Conservation (phyloP, 2,113 vertebrate species). For the Hippocampus barbouri region DNA sequence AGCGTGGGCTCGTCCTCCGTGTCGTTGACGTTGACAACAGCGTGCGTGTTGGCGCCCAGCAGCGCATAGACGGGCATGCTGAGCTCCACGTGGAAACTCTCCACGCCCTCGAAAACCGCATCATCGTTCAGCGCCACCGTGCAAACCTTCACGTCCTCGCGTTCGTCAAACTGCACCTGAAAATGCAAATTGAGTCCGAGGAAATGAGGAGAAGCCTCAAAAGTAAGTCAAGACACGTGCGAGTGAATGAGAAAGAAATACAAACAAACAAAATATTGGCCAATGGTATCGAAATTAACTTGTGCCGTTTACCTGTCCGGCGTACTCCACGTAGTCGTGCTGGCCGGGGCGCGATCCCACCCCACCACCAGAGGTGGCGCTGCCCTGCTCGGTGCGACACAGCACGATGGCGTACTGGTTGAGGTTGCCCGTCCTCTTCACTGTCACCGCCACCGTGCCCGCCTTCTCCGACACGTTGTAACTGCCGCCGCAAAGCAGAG, state of each 20-base stretch:
- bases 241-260: background rate
- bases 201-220: background rate
- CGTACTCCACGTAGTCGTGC: constrained; percentile 88
- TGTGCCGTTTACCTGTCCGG: constrained; percentile 77
- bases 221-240: background rate
- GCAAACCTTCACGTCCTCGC: constrained; percentile 91
- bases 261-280: background rate
- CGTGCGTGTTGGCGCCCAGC: constrained; percentile 78
- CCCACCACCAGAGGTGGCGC: constrained; percentile 76
- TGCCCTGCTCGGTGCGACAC: constrained; percentile 84
- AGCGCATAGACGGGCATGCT: constrained; percentile 92
- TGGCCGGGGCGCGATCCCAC: constrained; percentile 64
- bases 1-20: constrained; percentile 87
- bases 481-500: constrained; percentile 57
- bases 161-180: constrained; percentile 96
- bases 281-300: background rate
- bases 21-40: constrained; percentile 81
- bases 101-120: constrained; percentile 79
- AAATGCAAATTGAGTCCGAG: background rate
- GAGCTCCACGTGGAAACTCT: constrained; percentile 88
- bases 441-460: constrained; percentile 78
- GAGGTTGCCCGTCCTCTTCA: constrained; percentile 86
- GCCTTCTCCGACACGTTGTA: constrained; percentile 87
- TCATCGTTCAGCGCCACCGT: constrained; percentile 86
- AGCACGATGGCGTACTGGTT: constrained; percentile 93